phyloP scores from a whole-genome alignment of 2,888 invertebrate species.

The Drosophila austrosaltans region DNA sequence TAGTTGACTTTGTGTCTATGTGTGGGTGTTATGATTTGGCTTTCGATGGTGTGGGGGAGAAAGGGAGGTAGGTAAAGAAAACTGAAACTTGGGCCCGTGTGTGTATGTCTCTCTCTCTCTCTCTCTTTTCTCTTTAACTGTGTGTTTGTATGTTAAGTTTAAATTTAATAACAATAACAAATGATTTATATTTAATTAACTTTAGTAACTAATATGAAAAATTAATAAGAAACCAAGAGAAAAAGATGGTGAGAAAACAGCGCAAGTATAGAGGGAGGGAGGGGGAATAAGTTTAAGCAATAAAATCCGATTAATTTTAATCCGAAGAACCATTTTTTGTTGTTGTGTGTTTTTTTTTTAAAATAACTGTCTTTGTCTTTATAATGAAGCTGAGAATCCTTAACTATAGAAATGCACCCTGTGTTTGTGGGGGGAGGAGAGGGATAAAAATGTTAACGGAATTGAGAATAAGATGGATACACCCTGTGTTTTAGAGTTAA shows the following conservation, averaged over 20 bases:
- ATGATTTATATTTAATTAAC: constrained; percentile 69
- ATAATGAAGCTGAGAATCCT: not conserved
- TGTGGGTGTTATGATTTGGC: constrained; percentile 62
- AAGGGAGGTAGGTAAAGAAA: constrained; percentile 18
- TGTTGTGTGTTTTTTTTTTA: no score
- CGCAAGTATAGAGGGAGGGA: not conserved
- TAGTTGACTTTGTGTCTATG: constrained; percentile 45
- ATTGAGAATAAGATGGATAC: not conserved
- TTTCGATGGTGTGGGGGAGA: constrained; percentile 41
- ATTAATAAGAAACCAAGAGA: constrained; percentile 52
- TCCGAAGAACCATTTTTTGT: no score
- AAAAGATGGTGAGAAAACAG: constrained; percentile 21
- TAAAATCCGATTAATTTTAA: not conserved
- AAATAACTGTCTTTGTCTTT: no score
- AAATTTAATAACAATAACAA: constrained; percentile 76
- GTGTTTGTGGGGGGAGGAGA: not conserved
- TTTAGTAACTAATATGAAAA: constrained; percentile 59
- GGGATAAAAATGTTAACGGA: no score
- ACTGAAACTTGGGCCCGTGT: constrained; percentile 54
- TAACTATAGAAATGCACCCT: not conserved
- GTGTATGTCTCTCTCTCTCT: constrained; percentile 38
- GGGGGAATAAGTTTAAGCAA: not conserved
- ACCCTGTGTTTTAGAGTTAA: not conserved
- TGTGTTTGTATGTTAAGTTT: constrained; percentile 40
- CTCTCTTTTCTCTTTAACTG: constrained; percentile 20